Evolutionary conservation across 2,113 vertebrate species (phyloP).

Genomic region (Nestor notabilis): DNA sequence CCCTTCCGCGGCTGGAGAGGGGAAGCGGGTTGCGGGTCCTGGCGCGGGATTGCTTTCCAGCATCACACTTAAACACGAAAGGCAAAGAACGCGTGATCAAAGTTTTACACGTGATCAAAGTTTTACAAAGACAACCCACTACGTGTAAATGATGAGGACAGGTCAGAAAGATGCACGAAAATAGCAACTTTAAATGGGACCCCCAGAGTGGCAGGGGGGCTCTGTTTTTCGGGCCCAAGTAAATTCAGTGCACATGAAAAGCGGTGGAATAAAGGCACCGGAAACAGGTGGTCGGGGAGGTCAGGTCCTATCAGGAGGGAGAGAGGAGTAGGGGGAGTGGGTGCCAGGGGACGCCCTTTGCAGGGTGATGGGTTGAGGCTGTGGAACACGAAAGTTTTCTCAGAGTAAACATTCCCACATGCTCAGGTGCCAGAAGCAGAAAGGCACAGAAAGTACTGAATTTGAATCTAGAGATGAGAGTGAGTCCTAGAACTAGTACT

Average conservation of each 20-base stretch:
- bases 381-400: background rate
- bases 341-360: rapidly evolving
- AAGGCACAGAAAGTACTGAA: background rate
- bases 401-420: background rate
- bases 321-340: background rate
- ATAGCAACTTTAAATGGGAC: background rate
- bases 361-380: background rate
- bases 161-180: background rate
- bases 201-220: background rate
- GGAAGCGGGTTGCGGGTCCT: background rate
- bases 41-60: background rate
- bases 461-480: background rate
- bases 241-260: background rate
- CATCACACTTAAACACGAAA: rapidly evolving
- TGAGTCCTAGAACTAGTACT: background rate
- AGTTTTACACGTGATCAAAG: background rate
- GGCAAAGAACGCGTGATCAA: background rate
- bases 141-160: background rate
- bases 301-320: background rate
- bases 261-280: background rate
- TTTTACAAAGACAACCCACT: background rate
- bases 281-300: background rate
- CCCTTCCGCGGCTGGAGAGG: background rate
- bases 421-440: background rate
- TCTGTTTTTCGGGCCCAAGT: no score